Conservation (phyloP, 1,140 invertebrate genomes). For the Oreohelix idahoensis region DNA sequence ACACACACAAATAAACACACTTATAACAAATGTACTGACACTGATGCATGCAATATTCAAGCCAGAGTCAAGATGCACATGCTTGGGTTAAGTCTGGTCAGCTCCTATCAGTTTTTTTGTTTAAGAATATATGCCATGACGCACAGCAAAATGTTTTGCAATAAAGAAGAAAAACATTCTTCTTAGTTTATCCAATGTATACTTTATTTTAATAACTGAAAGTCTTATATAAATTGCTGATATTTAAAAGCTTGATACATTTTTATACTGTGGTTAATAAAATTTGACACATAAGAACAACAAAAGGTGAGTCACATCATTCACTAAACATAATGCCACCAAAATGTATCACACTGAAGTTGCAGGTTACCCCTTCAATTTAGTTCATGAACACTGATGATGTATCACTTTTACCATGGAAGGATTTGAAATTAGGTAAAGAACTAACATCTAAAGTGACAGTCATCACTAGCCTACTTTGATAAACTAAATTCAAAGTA, state of each 20-base stretch:
- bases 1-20: no score
- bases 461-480: no score
- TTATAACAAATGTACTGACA: neutral
- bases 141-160: neutral
- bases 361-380: no score
- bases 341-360: no score
- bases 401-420: no score
- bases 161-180: neutral
- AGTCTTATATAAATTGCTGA: neutral
- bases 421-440: neutral
- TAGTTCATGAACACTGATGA: no score
- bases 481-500: no score
- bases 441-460: no score
- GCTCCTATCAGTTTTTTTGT: no score
- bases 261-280: neutral
- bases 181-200: neutral
- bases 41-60: neutral
- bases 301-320: neutral
- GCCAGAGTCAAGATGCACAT: slow-evolving; percentile 3
- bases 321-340: neutral
- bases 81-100: neutral
- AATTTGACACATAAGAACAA: neutral
- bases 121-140: neutral
- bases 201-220: slow-evolving; percentile 15
- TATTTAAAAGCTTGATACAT: neutral